A percentile compares a stretch with the other conserved stretches of the same genome.
These are phyloP conservation scores for Thunnus thynnus DNA, from an alignment of 2,113 vertebrate genomes.

Conservation along the genomic window DNA sequence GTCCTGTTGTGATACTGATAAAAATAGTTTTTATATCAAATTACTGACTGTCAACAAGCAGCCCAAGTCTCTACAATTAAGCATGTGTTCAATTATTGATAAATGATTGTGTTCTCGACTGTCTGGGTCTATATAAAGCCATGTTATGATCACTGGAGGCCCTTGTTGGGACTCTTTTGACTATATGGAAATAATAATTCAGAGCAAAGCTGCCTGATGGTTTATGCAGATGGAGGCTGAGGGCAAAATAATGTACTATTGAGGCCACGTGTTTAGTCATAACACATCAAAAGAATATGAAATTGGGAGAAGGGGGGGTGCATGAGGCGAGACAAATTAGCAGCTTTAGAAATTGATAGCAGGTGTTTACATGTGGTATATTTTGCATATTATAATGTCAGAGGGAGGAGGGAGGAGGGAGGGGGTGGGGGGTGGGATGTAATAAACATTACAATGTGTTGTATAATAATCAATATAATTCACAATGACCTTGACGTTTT, in stretches of 20 bases:
- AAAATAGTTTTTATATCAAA: background rate
- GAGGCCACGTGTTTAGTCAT: constrained; percentile 59
- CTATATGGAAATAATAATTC: constrained; percentile 73
- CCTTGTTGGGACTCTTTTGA: constrained; percentile 59
- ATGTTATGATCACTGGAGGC: background rate
- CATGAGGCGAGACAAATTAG: constrained; percentile 70
- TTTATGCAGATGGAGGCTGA: constrained; percentile 75
- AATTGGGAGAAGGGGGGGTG: background rate
- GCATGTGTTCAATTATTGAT: constrained; percentile 1
- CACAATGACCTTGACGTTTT: constrained; percentile 81
- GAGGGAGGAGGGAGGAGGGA: background rate
- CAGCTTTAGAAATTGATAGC: constrained; percentile 77
- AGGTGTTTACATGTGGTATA: constrained; percentile 78
- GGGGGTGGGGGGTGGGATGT: constrained; percentile 30
- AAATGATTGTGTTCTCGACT: background rate
- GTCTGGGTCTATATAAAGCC: background rate
- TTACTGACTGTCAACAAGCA: background rate
- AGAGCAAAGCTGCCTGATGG: constrained; percentile 47
- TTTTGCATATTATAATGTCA: constrained; percentile 75
- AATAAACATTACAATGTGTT: constrained; percentile 75
- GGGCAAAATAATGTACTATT: constrained; percentile 47
- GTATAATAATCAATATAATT: constrained; percentile 71
- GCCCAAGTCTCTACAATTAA: background rate
- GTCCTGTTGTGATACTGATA: background rate
- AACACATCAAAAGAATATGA: constrained; percentile 73